Percentiles rank a stretch among this genome's conserved stretches.
Evolutionary conservation across 2,888 invertebrate genomes (phyloP).

Genomic region (Campoplex capitator): DNA sequence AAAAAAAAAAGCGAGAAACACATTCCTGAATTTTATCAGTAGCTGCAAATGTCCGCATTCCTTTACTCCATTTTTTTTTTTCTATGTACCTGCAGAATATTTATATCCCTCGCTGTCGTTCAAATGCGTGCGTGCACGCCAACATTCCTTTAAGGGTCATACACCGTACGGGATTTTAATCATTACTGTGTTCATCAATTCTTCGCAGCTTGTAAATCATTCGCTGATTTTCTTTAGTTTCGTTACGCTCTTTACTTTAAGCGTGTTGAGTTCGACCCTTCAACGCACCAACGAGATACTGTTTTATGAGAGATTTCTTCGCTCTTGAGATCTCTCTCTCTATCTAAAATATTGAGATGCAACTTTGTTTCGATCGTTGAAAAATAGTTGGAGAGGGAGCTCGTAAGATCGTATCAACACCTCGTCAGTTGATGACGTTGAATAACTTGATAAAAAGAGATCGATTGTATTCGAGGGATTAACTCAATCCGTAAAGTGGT

Average conservation of each 20-base stretch:
- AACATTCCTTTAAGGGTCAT: conserved; percentile 46
- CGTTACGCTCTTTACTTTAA: background rate
- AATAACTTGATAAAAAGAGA: background rate
- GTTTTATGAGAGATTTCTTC: background rate
- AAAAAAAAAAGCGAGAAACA: conserved; percentile 13
- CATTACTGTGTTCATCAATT: background rate
- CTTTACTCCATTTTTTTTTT: conserved; percentile 8
- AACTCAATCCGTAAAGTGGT: background rate
- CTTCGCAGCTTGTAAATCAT: background rate
- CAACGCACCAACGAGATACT: background rate
- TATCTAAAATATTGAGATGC: no score
- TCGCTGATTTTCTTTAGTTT: background rate
- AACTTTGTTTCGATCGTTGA: no score
- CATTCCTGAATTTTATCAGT: conserved; percentile 54
- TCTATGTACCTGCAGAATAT: background rate
- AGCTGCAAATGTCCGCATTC: conserved; percentile 61
- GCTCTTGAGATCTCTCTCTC: no score
- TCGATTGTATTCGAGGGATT: background rate
- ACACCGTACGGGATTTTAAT: conserved; percentile 32
- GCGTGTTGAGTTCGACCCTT: background rate
- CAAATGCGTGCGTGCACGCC: conserved; percentile 24
- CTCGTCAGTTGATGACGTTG: no score
- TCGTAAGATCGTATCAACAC: no score
- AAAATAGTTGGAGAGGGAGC: no score
- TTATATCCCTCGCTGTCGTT: conserved; percentile 3